Percentiles rank a stretch among this genome's conserved stretches.
Conservation (phyloP, 2,888 invertebrate genomes). For the Alsophila aescularia region DNA sequence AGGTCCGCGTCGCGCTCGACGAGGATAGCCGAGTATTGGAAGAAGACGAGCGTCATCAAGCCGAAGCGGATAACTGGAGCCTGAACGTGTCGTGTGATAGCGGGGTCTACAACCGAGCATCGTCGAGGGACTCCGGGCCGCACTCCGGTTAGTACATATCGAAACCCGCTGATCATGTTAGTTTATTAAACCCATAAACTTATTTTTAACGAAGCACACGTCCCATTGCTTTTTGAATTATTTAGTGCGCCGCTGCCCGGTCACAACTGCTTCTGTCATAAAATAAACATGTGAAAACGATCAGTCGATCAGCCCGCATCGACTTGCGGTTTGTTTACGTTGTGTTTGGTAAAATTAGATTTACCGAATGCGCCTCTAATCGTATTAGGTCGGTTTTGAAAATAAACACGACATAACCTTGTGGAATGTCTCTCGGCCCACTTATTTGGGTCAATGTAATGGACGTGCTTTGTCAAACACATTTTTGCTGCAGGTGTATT, state of each 20-base stretch:
- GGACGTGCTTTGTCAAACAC: slow-evolving; percentile 70
- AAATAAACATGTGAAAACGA: slow-evolving; percentile 65
- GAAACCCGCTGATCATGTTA: slow-evolving; percentile 41
- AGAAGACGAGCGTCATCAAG: slow-evolving; percentile 75
- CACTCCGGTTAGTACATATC: slow-evolving; percentile 73
- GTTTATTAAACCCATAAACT: slow-evolving; percentile 61
- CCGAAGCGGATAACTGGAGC: slow-evolving; percentile 79
- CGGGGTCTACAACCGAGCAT: slow-evolving; percentile 85
- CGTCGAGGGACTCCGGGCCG: slow-evolving; percentile 81
- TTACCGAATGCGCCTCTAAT: slow-evolving; percentile 71
- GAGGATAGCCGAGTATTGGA: slow-evolving; percentile 80
- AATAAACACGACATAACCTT: slow-evolving; percentile 80
- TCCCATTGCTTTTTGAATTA: slow-evolving; percentile 59
- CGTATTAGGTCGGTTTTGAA: slow-evolving; percentile 80
- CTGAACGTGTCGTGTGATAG: slow-evolving; percentile 84
- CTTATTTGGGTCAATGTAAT: slow-evolving; percentile 82
- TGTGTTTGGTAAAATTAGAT: slow-evolving; percentile 78
- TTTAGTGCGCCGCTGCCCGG: slow-evolving; percentile 57
- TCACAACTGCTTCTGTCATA: slow-evolving; percentile 63
- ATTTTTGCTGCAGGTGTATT: slow-evolving; percentile 28
- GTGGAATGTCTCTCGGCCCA: slow-evolving; percentile 69
- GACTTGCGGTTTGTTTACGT: slow-evolving; percentile 79
- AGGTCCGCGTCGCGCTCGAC: slow-evolving; percentile 78
- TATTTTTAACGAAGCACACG: slow-evolving; percentile 65
- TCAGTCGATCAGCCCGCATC: slow-evolving; percentile 58